Percentiles rank a stretch among this genome's conserved stretches.
Conservation (phyloP, 2,888 invertebrate species). For the Metalampra italica region DNA sequence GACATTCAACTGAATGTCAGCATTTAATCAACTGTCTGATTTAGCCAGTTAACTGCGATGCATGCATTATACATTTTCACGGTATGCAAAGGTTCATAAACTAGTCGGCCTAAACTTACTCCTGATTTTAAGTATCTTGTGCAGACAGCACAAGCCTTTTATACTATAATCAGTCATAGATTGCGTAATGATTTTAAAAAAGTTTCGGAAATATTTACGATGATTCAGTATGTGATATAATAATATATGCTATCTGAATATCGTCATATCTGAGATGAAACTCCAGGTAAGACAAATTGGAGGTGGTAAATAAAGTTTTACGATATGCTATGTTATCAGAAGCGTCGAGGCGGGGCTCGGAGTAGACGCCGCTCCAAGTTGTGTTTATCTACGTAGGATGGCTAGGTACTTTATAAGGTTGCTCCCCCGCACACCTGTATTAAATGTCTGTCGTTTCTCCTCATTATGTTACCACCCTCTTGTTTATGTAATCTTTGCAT, state of each 20-base stretch:
- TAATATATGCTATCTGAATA: constrained; percentile 45
- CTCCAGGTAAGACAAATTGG: constrained; percentile 65
- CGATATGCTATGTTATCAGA: constrained; percentile 68
- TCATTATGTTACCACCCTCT: constrained; percentile 48
- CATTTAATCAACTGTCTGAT: too few species aligned
- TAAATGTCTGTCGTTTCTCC: constrained; percentile 41
- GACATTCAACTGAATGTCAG: too few species aligned
- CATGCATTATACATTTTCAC: too few species aligned
- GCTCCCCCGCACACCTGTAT: constrained; percentile 48
- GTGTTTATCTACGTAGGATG: constrained; percentile 49
- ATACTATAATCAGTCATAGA: too few species aligned
- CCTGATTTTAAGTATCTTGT: too few species aligned
- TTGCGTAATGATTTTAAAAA: too few species aligned
- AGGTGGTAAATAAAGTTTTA: constrained; percentile 69
- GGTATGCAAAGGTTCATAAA: too few species aligned
- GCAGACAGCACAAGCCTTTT: too few species aligned
- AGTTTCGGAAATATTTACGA: too few species aligned
- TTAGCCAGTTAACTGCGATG: too few species aligned
- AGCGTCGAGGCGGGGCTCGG: constrained; percentile 36
- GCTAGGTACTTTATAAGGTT: constrained; percentile 9
- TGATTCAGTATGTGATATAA: too few species aligned
- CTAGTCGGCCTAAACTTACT: too few species aligned
- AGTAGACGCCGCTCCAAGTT: constrained; percentile 30
- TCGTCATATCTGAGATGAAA: constrained; percentile 58
- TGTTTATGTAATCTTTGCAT: constrained; percentile 49